These are phyloP conservation scores for Rissa tridactyla DNA, from an alignment of 2,113 vertebrate species.

Conservation along the genomic window DNA sequence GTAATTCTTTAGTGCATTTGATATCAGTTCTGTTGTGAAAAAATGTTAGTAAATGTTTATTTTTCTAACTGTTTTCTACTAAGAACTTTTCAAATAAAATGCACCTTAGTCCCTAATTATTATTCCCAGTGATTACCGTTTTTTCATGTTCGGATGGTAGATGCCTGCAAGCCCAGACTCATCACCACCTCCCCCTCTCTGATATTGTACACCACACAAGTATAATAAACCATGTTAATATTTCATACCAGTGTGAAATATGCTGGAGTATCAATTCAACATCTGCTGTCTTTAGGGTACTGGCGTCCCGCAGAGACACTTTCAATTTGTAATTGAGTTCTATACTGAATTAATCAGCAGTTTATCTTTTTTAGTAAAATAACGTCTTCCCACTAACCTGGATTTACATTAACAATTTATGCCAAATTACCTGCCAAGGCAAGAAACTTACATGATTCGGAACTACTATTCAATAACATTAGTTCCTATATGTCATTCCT, in stretches of 20 bases:
- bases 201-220: conserved; percentile 72
- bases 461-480: conserved; percentile 37
- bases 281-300: conserved; percentile 90
- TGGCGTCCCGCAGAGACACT: conserved; percentile 85
- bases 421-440: conserved; percentile 80
- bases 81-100: conserved; percentile 14
- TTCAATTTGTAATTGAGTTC: conserved; percentile 98
- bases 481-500: conserved; percentile 52
- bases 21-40: neutral
- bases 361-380: conserved; percentile 96
- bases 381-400: conserved; percentile 84
- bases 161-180: neutral
- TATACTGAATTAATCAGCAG: conserved; percentile 99
- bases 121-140: neutral
- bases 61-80: conserved; percentile 63
- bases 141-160: neutral
- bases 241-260: conserved; percentile 94
- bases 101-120: conserved; percentile 5
- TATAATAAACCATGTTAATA: conserved; percentile 92
- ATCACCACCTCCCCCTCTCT: conserved; percentile 58
- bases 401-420: conserved; percentile 86
- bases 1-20: neutral
- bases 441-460: conserved; percentile 63
- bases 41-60: conserved; percentile 11
- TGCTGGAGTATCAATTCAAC: conserved; percentile 92